These are phyloP conservation scores for Tinea trinotella DNA, from an alignment of 2,888 invertebrate species.

Conservation along the genomic window DNA sequence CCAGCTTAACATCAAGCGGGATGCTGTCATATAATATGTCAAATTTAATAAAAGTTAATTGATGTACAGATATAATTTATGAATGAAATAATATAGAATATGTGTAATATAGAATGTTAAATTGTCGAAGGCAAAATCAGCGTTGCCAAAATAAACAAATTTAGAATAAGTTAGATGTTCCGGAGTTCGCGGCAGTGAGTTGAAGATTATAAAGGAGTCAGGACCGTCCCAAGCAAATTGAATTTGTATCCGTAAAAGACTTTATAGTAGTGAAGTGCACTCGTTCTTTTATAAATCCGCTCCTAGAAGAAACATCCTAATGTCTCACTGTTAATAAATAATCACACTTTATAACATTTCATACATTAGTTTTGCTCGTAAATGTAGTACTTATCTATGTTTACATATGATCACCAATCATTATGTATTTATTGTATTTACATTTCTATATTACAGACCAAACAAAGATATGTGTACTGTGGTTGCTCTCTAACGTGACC, in stretches of 20 bases:
- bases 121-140: background rate
- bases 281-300: constrained; percentile 10
- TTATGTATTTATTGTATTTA: too few species aligned
- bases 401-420: too few species aligned
- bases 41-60: too few species aligned
- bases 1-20: too few species aligned
- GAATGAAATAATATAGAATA: too few species aligned
- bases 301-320: background rate
- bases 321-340: background rate
- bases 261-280: constrained; percentile 1
- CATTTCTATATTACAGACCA: too few species aligned
- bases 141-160: constrained; percentile 8
- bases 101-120: background rate
- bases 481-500: too few species aligned
- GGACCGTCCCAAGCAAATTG: constrained; percentile 1
- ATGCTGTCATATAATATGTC: too few species aligned
- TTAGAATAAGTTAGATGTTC: constrained; percentile 3
- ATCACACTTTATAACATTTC: background rate
- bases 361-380: too few species aligned
- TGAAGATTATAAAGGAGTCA: background rate
- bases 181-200: background rate
- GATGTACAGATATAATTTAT: too few species aligned
- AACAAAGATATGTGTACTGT: too few species aligned
- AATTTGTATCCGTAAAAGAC: constrained; percentile 6
- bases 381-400: too few species aligned